These are phyloP conservation scores for Sebastes hopkinsi DNA, from an alignment of 2,797 vertebrate species.

Conservation along the genomic window DNA sequence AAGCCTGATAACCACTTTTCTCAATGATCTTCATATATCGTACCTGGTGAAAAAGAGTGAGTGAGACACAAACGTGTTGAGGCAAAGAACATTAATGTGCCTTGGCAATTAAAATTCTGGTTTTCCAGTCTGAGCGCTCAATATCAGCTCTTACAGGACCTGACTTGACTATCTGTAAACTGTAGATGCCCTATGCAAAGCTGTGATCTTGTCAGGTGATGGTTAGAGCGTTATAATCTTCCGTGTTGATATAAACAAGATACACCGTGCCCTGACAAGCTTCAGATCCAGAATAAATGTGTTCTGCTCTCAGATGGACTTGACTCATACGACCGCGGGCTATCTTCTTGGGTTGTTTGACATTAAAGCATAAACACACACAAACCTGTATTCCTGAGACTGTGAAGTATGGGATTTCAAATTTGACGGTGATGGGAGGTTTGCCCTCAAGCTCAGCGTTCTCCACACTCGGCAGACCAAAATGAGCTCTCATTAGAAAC, in stretches of 20 bases:
- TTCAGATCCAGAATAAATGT: neutral
- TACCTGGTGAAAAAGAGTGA: slow-evolving; percentile 77
- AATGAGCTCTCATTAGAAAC: slow-evolving; percentile 94
- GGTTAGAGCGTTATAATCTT: neutral
- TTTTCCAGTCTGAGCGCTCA: neutral
- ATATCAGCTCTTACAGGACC: slow-evolving; percentile 11
- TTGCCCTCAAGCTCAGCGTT: slow-evolving; percentile 90
- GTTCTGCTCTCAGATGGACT: neutral
- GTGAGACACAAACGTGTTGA: slow-evolving; percentile 9
- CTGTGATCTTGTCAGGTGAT: neutral
- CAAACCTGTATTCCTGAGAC: slow-evolving; percentile 94
- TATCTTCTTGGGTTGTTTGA: neutral
- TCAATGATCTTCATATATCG: slow-evolving; percentile 98
- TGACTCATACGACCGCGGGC: neutral
- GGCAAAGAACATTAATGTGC: neutral
- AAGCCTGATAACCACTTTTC: slow-evolving; percentile 94
- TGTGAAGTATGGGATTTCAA: slow-evolving; percentile 97
- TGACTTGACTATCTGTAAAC: slow-evolving; percentile 14
- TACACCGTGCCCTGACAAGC: neutral
- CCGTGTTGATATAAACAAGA: neutral
- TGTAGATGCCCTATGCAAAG: neutral
- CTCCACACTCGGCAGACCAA: slow-evolving; percentile 94
- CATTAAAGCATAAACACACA: neutral
- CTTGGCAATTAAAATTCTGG: slow-evolving; percentile 2
- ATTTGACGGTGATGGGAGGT: slow-evolving; percentile 93